These are phyloP conservation scores for Parazoanthus darwini DNA, from an alignment of 92 coral and sea anemone genomes.

Conservation along the genomic window DNA sequence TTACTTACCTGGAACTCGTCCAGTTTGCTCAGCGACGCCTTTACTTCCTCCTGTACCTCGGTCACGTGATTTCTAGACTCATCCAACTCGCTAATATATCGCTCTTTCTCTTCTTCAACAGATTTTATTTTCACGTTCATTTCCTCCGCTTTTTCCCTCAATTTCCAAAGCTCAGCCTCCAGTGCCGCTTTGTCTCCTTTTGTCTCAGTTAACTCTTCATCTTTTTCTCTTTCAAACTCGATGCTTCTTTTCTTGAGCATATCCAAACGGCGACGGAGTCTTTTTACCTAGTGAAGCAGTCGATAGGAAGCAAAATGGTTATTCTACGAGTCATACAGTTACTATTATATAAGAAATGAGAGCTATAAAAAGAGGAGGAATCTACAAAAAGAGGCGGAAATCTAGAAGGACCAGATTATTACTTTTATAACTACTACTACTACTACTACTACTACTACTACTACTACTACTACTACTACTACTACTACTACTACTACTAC, in stretches of 20 bases:
- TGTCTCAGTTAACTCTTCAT: slow-evolving; percentile 67
- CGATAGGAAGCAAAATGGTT: neutral
- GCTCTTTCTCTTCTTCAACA: slow-evolving; percentile 66
- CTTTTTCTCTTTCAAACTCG: slow-evolving; percentile 73
- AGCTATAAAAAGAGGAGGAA: no score
- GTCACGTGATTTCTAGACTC: slow-evolving; percentile 60
- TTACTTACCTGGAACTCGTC: slow-evolving; percentile 45
- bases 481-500: no score
- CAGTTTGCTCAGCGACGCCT: slow-evolving; percentile 58
- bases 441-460: no score
- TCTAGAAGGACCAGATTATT: no score
- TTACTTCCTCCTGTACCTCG: slow-evolving; percentile 64
- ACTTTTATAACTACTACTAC: no score
- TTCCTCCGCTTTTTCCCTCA: slow-evolving; percentile 69
- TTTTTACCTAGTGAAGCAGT: slow-evolving; percentile 31
- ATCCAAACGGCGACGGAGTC: slow-evolving; percentile 74
- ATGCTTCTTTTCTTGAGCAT: slow-evolving; percentile 65
- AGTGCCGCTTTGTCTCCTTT: slow-evolving; percentile 67
- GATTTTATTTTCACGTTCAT: slow-evolving; percentile 54
- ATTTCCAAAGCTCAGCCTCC: slow-evolving; percentile 72
- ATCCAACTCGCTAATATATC: slow-evolving; percentile 64
- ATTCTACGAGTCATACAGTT: no score
- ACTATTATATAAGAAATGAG: no score
- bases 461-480: no score
- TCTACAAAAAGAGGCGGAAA: no score